Conservation (phyloP, 1,140 invertebrate genomes). For the Drosophila paulistorum region DNA sequence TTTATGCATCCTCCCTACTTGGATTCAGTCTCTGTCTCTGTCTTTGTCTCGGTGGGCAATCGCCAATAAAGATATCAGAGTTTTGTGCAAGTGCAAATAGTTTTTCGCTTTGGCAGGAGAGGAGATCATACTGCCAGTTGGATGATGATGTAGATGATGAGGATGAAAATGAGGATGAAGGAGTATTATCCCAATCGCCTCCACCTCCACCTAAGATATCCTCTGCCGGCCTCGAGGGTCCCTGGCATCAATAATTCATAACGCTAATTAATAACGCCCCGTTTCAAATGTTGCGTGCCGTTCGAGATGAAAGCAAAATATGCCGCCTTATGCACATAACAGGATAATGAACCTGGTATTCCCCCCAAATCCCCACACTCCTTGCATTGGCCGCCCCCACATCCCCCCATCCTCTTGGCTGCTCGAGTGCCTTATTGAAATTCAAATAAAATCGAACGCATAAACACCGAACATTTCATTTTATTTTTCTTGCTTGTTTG, state of each 20-base stretch:
- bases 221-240: conserved; percentile 26
- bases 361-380: background rate
- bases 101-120: background rate
- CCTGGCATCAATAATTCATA: conserved; percentile 77
- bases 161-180: background rate
- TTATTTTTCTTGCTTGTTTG: conserved; percentile 28
- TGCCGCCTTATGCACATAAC: conserved; percentile 64
- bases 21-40: background rate
- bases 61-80: conserved; percentile 67
- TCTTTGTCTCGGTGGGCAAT: background rate
- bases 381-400: background rate
- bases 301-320: conserved; percentile 65
- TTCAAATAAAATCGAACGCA: conserved; percentile 69
- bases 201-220: background rate
- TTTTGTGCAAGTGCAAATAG: conserved; percentile 32
- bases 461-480: conserved; percentile 12
- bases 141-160: background rate
- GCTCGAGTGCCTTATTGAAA: conserved; percentile 66
- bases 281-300: conserved; percentile 64
- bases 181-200: conserved; percentile 25
- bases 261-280: conserved; percentile 82
- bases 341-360: conserved; percentile 67
- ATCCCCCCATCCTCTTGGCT: background rate
- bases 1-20: conserved; percentile 67
- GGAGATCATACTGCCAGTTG: no score